A percentile compares a stretch with the other conserved stretches of the same genome.
phyloP scores from a whole-genome alignment of 2,113 vertebrate species.

The Hipposideros armiger region DNA sequence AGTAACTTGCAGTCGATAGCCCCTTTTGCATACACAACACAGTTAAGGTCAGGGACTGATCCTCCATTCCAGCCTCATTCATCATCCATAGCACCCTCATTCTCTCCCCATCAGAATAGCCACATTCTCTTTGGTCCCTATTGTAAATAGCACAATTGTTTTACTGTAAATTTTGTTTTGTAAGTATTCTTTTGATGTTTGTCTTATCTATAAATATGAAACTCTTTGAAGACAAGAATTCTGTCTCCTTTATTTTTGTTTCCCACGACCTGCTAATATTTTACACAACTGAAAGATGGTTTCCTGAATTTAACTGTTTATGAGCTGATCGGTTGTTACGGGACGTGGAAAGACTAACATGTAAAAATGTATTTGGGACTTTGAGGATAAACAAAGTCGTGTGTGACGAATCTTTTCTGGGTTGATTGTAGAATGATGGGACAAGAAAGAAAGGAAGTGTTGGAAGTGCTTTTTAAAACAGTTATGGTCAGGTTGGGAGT shows the following conservation, averaged over 20 bases:
- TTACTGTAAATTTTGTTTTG: neutral
- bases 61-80: neutral
- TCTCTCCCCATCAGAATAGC: neutral
- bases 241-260: conserved; percentile 26
- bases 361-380: neutral
- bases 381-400: neutral
- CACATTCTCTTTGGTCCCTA: neutral
- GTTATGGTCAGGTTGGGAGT: neutral
- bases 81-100: neutral
- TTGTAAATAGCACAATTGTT: neutral
- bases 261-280: neutral
- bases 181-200: conserved; percentile 33
- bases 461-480: neutral
- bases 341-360: neutral
- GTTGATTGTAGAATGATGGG: neutral
- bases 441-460: neutral
- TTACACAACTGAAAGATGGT: neutral
- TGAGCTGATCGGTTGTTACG: neutral
- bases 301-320: conserved; percentile 45
- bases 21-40: neutral
- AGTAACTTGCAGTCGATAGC: neutral
- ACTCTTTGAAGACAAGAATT: neutral
- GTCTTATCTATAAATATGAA: neutral
- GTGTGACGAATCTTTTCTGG: neutral
- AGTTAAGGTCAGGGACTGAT: neutral